A percentile compares a stretch with the other conserved stretches of the same genome.
Conservation (phyloP, 1,140 invertebrate genomes). For the Anastrepha ludens region DNA sequence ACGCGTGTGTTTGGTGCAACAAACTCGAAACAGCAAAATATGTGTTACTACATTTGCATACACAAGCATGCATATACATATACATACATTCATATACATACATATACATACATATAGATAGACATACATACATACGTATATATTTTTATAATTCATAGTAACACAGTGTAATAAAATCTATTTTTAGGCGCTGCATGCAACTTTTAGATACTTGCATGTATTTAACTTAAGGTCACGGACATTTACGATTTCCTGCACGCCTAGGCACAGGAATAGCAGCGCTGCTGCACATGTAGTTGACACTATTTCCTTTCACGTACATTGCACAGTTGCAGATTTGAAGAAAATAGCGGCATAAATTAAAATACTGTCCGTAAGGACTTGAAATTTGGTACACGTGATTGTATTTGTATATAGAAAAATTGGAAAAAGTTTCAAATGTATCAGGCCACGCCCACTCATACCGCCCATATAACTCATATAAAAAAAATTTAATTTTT, state of each 20-base stretch:
- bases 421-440: too few species aligned
- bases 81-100: neutral
- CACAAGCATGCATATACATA: neutral
- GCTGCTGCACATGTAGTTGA: neutral
- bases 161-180: slow-evolving; percentile 39
- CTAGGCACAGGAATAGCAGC: neutral
- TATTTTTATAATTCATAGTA: neutral
- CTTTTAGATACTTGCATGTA: neutral
- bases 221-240: slow-evolving; percentile 38
- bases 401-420: too few species aligned
- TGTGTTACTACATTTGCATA: neutral
- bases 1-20: neutral
- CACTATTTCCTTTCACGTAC: too few species aligned
- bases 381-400: too few species aligned
- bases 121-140: neutral
- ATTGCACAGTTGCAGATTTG: too few species aligned
- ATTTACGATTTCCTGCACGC: slow-evolving; percentile 46
- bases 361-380: too few species aligned
- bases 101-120: neutral
- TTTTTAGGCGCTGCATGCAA: neutral
- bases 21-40: neutral
- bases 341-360: too few species aligned
- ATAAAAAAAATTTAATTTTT: too few species aligned
- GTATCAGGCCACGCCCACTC: too few species aligned
- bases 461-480: too few species aligned